Evolutionary conservation across 2,888 invertebrate species (phyloP).

Genomic region (Drosophila rellima): DNA sequence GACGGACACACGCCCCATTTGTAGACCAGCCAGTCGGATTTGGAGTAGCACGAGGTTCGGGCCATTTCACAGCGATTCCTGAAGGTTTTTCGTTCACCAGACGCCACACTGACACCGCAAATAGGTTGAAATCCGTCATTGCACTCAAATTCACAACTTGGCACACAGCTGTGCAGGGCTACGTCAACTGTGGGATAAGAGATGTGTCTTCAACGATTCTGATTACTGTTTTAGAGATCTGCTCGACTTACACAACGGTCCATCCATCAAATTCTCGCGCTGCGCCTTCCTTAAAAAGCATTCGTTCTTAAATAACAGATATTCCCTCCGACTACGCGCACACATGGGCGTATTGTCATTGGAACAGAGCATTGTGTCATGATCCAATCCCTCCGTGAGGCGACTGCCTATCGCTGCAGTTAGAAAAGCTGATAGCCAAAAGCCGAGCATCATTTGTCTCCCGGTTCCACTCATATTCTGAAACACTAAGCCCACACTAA

Average conservation of each 20-base stretch:
- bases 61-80: constrained; percentile 71
- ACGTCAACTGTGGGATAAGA: constrained; percentile 49
- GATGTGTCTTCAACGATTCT: not conserved
- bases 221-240: not conserved
- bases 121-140: constrained; percentile 45
- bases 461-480: constrained; percentile 27
- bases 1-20: constrained; percentile 55
- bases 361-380: constrained; percentile 51
- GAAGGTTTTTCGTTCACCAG: constrained; percentile 58
- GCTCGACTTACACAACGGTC: constrained; percentile 52
- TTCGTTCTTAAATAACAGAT: constrained; percentile 73
- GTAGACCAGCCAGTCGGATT: constrained; percentile 58
- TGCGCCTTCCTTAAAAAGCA: constrained; percentile 73
- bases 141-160: constrained; percentile 69
- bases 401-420: not conserved
- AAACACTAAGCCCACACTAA: constrained; percentile 47
- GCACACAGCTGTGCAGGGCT: constrained; percentile 52
- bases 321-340: constrained; percentile 55
- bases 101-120: constrained; percentile 62
- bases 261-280: constrained; percentile 52
- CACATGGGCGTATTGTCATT: constrained; percentile 72
- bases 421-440: constrained; percentile 25
- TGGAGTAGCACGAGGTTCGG: constrained; percentile 57
- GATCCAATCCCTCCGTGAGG: constrained; percentile 29
- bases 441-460: constrained; percentile 10